These are phyloP conservation scores for Oryzias sinensis DNA, from an alignment of 2,797 vertebrate genomes.

Conservation along the genomic window DNA sequence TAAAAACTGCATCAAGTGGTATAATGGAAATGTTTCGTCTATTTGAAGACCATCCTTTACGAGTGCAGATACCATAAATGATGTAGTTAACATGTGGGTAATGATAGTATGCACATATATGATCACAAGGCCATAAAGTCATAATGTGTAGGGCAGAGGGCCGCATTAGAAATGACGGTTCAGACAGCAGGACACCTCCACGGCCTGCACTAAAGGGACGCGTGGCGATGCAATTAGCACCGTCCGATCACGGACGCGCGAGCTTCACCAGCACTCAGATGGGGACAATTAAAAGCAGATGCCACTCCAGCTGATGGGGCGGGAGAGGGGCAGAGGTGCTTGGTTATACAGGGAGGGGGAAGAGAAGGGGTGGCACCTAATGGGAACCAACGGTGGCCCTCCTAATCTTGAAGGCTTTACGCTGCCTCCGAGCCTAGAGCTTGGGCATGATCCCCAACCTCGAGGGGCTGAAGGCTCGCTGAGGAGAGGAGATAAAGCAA, in stretches of 20 bases:
- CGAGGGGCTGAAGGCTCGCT: slow-evolving; percentile 24
- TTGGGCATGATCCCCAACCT: slow-evolving; percentile 34
- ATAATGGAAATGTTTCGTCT: too few relatives aligned
- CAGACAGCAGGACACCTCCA: slow-evolving; percentile 9
- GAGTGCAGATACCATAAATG: slow-evolving; percentile 12
- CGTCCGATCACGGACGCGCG: slow-evolving; percentile 37
- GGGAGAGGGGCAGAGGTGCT: slow-evolving; percentile 14
- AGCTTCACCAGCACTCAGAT: slow-evolving; percentile 51
- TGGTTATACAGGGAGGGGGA: slow-evolving; percentile 15
- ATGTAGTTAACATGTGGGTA: slow-evolving; percentile 40
- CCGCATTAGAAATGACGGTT: slow-evolving; percentile 30
- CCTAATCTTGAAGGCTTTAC: slow-evolving; percentile 47
- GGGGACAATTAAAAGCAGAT: slow-evolving; percentile 69
- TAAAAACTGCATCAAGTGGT: too few relatives aligned
- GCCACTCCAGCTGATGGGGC: slow-evolving; percentile 49
- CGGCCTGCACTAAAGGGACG: slow-evolving; percentile 27
- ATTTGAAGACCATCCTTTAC: neutral
- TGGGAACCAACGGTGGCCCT: slow-evolving; percentile 37
- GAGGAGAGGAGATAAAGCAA: slow-evolving; percentile 41
- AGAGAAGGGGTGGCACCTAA: slow-evolving; percentile 18
- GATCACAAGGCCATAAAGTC: slow-evolving; percentile 25
- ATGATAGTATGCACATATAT: slow-evolving; percentile 32
- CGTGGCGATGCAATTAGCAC: slow-evolving; percentile 50
- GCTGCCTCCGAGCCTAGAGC: slow-evolving; percentile 56
- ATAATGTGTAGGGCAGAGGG: slow-evolving; percentile 19